Conservation (phyloP, 1,140 invertebrate genomes). For the Papilio machaon region DNA sequence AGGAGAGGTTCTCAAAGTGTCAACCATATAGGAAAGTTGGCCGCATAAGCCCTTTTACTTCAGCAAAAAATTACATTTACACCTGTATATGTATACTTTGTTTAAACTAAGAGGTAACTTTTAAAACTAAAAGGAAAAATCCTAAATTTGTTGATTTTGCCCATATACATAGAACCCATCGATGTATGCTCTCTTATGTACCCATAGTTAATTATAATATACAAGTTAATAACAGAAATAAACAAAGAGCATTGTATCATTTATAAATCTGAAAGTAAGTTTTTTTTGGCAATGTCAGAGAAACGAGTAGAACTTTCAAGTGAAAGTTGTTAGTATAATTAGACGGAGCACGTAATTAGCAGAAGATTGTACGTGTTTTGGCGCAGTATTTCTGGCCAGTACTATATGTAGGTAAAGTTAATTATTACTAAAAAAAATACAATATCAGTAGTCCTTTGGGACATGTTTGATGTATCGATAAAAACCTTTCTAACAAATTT, state of each 20-base stretch:
- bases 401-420: slow-evolving; percentile 27
- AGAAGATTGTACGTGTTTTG: slow-evolving; percentile 33
- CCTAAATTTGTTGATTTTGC: too few species aligned
- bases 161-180: too few species aligned
- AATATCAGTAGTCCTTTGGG: not conserved
- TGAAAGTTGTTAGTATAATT: slow-evolving; percentile 43
- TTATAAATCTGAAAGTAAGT: not conserved
- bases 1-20: too few species aligned
- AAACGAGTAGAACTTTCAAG: slow-evolving; percentile 12
- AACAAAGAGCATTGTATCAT: not conserved
- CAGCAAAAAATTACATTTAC: too few species aligned
- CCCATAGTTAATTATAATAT: too few species aligned
- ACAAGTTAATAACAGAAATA: not conserved
- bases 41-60: too few species aligned
- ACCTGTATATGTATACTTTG: too few species aligned
- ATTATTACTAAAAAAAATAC: slow-evolving; percentile 10
- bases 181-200: too few species aligned
- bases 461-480: not conserved
- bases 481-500: not conserved
- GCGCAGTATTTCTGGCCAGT: slow-evolving; percentile 41
- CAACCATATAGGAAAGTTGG: too few species aligned
- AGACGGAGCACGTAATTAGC: slow-evolving; percentile 39
- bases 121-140: too few species aligned
- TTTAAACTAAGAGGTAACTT: too few species aligned
- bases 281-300: slow-evolving; percentile 10